Evolutionary conservation across 2,797 vertebrate genomes (phyloP).

Genomic region (Podarcis lilfordi): DNA sequence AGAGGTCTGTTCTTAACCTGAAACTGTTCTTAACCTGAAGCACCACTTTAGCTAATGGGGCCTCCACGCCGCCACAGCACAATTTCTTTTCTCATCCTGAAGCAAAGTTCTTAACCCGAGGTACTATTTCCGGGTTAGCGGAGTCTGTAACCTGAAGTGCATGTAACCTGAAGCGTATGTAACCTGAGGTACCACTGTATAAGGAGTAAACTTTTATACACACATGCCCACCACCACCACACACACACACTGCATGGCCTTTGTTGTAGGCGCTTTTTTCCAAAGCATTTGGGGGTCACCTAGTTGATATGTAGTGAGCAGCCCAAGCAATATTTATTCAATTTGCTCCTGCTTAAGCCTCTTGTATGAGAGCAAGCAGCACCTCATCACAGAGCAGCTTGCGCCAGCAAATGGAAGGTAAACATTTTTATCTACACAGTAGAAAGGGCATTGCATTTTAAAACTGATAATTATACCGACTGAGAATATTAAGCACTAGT

Average conservation of each 20-base stretch:
- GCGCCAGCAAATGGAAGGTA: conserved; percentile 44
- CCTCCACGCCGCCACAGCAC: no score
- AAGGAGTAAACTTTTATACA: conserved; percentile 19
- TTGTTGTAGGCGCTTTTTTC: conserved; percentile 4
- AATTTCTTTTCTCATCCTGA: no score
- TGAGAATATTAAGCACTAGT: conserved; percentile 9
- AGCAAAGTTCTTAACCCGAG: no score
- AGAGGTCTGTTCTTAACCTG: no score
- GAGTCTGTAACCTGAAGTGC: no score
- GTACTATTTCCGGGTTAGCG: no score
- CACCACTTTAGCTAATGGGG: no score
- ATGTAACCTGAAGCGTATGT: no score
- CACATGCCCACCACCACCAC: neutral
- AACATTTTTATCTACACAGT: neutral
- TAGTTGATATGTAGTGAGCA: conserved; percentile 13
- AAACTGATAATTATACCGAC: conserved; percentile 27
- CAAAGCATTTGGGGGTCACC: conserved; percentile 5
- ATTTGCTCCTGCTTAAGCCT: conserved; percentile 19
- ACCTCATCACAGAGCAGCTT: conserved; percentile 9
- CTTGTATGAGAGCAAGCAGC: conserved; percentile 14
- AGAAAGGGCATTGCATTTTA: neutral
- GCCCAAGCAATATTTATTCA: conserved; percentile 33
- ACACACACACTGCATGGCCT: neutral
- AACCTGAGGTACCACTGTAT: no score
- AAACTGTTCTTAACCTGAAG: no score